Percentiles rank a stretch among this genome's conserved stretches.
Evolutionary conservation across 1,140 invertebrate species (phyloP).

Genomic region (Brachionus rubens): DNA sequence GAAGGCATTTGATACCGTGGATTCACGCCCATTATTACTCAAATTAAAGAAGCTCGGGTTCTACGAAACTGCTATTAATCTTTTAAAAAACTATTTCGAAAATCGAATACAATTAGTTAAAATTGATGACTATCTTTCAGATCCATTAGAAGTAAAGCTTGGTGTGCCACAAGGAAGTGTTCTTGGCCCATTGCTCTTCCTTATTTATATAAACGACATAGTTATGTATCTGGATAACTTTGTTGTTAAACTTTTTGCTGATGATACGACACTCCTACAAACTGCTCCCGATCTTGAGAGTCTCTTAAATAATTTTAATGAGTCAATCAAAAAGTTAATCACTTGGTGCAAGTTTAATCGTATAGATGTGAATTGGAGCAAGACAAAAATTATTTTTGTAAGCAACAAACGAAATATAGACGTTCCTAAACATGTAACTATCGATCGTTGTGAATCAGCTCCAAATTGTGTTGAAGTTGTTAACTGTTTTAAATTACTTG

Average conservation of each 20-base stretch:
- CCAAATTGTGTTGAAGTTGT: neutral
- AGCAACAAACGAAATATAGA: neutral
- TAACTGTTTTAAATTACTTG: neutral
- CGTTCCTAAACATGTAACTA: neutral
- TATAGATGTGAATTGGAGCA: neutral
- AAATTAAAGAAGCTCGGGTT: neutral
- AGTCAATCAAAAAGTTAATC: neutral
- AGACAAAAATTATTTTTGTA: neutral
- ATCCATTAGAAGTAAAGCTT: neutral
- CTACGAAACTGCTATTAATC: neutral
- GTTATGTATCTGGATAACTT: neutral
- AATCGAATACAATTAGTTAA: neutral
- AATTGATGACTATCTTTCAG: neutral
- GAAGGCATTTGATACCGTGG: neutral
- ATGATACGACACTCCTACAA: neutral
- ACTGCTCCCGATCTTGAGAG: neutral
- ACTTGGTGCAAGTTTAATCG: neutral
- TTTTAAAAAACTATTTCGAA: neutral
- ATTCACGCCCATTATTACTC: neutral
- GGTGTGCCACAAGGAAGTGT: conserved; percentile 22
- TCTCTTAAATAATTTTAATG: neutral
- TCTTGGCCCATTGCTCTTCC: conserved; percentile 34
- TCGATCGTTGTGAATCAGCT: too few relatives aligned
- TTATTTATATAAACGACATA: conserved; percentile 47
- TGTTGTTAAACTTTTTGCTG: neutral